Conservation (phyloP, 2,797 vertebrate genomes). For the Bufotes viridis region DNA sequence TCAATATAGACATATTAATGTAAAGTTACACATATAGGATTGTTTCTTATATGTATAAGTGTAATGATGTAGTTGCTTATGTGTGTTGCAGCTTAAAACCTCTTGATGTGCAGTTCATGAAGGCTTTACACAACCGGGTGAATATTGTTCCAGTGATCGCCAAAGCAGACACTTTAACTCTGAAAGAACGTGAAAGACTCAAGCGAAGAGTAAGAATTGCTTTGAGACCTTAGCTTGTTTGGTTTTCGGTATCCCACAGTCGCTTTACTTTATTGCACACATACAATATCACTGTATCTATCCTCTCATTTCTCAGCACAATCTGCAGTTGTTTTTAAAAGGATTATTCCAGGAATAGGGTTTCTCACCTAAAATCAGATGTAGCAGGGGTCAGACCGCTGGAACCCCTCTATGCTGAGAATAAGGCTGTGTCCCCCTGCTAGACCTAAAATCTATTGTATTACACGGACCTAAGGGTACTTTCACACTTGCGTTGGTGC, state of each 20-base stretch:
- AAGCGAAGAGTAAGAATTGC: conserved; percentile 89
- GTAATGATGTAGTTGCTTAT: neutral
- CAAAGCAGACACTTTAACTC: conserved; percentile 94
- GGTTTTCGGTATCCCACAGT: neutral
- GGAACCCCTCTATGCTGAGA: no score
- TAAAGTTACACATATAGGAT: neutral
- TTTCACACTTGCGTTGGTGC: no score
- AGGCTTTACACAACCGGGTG: conserved; percentile 98
- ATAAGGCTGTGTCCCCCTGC: no score
- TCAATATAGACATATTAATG: neutral
- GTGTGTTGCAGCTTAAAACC: conserved; percentile 85
- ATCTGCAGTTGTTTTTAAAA: neutral
- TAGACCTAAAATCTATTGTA: no score
- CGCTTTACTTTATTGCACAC: neutral
- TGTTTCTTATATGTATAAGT: neutral
- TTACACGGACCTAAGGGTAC: no score
- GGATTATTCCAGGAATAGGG: no score
- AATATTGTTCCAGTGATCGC: conserved; percentile 98
- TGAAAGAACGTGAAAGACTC: conserved; percentile 92
- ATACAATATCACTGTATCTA: neutral
- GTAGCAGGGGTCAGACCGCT: no score
- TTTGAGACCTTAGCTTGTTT: neutral
- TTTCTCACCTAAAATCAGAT: no score
- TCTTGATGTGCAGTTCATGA: conserved; percentile 97
- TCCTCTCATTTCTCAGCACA: neutral